A percentile compares a stretch with the other conserved stretches of the same genome.
Evolutionary conservation across 2,888 invertebrate species (phyloP).

Genomic region (Venusia cambrica): DNA sequence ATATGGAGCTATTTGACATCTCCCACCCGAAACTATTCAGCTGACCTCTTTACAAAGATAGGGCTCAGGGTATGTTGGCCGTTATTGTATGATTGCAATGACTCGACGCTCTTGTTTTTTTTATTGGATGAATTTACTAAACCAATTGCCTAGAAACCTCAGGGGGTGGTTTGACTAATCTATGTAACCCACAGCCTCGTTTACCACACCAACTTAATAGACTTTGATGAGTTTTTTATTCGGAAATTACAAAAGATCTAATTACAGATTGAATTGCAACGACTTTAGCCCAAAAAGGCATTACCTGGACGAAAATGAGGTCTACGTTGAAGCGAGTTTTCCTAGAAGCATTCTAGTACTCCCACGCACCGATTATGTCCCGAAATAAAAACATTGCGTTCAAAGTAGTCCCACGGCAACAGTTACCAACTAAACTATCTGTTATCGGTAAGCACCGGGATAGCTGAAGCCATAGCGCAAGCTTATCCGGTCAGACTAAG

Average conservation of each 20-base stretch:
- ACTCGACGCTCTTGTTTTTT: conserved; percentile 46
- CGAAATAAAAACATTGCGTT: no score
- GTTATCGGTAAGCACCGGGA: conserved; percentile 6
- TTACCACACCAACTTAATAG: no score
- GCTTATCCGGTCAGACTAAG: conserved; percentile 56
- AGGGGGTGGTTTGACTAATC: no score
- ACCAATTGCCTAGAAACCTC: background rate
- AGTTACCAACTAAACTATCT: conserved; percentile 4
- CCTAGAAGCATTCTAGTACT: no score
- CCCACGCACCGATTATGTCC: no score
- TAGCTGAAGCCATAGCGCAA: conserved; percentile 38
- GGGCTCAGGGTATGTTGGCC: conserved; percentile 41
- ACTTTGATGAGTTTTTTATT: no score
- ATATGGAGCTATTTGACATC: conserved; percentile 50
- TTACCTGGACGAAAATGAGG: no score
- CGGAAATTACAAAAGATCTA: no score
- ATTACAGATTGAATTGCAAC: no score
- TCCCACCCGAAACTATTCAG: conserved; percentile 22
- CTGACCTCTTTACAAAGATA: conserved; percentile 31
- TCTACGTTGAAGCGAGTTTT: no score
- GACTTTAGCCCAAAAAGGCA: no score
- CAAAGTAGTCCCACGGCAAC: background rate
- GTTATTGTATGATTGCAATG: conserved; percentile 40
- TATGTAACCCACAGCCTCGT: no score
- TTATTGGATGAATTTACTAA: conserved; percentile 2